Evolutionary conservation across 2,113 vertebrate species (phyloP).

Genomic region (Sapajus apella): DNA sequence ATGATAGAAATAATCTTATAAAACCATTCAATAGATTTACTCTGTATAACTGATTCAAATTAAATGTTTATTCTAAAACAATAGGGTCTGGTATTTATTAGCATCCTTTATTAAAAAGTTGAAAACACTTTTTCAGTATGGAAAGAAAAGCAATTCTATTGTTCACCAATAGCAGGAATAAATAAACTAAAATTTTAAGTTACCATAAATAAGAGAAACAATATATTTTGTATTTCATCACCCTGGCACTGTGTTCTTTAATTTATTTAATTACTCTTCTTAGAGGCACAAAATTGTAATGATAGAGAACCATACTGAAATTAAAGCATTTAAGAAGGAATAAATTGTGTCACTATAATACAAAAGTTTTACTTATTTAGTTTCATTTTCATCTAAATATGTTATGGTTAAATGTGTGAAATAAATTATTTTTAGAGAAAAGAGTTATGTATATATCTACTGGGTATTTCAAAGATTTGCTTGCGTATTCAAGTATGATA

Average conservation of each 20-base stretch:
- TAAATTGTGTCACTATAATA: neutral
- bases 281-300: neutral
- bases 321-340: neutral
- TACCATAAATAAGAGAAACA: neutral
- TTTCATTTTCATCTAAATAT: neutral
- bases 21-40: neutral
- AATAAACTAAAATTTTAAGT: neutral
- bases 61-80: conserved; percentile 16
- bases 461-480: neutral
- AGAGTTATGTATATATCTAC: neutral
- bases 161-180: neutral
- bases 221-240: neutral
- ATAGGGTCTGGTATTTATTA: conserved; percentile 1
- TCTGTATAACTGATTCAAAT: conserved; percentile 37
- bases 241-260: neutral
- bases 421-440: neutral
- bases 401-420: neutral
- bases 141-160: neutral
- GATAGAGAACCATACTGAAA: neutral
- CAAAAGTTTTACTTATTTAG: neutral
- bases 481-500: neutral
- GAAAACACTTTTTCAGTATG: neutral
- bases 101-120: neutral
- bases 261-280: neutral
- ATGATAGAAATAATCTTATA: neutral